Base-by-base conservation (phyloP, 2,797 vertebrate species). In the Crax fasciolata region DNA sequence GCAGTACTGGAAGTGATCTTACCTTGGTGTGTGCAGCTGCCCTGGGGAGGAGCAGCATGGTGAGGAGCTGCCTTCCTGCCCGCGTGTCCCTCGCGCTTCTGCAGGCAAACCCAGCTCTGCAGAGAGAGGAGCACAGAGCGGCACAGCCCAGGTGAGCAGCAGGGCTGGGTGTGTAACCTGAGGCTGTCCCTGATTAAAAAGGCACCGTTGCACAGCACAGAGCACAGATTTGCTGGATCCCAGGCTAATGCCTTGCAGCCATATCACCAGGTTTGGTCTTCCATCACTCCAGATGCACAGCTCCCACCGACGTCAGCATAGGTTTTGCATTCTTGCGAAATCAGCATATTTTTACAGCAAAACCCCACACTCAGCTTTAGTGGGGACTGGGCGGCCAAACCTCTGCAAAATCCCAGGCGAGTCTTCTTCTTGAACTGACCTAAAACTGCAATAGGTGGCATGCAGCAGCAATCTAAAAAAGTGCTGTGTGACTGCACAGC, bases 231-330 rank as follows among this genome's bases (percentile, higher is more conserved):
- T 54, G 52, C 75, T 80, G 88, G 63, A 35, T 24, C 59, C 68
- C 76, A 84, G 65, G 54, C 25, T 62, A 63, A 66, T 13, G 35
- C 49, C 79, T 13, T 0, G 48, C 66, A 35, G 48, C 28, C 66
- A 2, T 43, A 17, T 18, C 46, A 2, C 5, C 39, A 54, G 61
- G 63, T 54, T 49, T 41, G 65, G 28, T 81, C 62, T 84, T 94
- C 76, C 63, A 88, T 89, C 87, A 52, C 51, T 32, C 30, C 87
- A 84, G 49, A 89, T 39, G 49, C 62, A 38, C 54, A 80, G 0
- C 48, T 96, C 76, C 72, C 79, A 84, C 62, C 35, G 79, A 46
- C 14, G 72, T 1, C 91, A 94, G 85, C 83, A 55, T 59, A 73
- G 51, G 28, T 62, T 93, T 52, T 38, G 62, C 55, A 35, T 70